Evolutionary conservation across 2,888 invertebrate genomes (phyloP).

Genomic region (Cheilosia urbana): DNA sequence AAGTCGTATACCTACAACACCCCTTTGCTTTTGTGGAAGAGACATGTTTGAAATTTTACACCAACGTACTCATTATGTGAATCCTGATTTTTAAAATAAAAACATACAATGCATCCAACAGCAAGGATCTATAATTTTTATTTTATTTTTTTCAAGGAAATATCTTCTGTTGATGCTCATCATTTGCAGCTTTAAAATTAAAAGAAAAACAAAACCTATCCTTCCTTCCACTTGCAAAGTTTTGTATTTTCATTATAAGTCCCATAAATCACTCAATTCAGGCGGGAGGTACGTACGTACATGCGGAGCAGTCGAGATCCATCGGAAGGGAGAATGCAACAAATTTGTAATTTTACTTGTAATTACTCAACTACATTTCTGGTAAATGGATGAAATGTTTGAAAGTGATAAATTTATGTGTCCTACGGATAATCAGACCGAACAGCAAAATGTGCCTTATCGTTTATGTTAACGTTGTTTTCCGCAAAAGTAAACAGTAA

Average conservation of each 20-base stretch:
- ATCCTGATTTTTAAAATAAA: background rate
- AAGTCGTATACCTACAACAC: background rate
- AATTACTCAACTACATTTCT: constrained; percentile 61
- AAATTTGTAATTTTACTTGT: constrained; percentile 61
- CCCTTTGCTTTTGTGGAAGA: constrained; percentile 30
- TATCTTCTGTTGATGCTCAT: background rate
- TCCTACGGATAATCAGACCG: constrained; percentile 42
- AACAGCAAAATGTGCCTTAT: constrained; percentile 30
- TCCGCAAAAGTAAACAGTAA: constrained; percentile 1
- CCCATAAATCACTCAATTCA: constrained; percentile 53
- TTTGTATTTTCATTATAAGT: constrained; percentile 40
- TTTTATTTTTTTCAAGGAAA: background rate
- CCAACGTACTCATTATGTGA: constrained; percentile 13
- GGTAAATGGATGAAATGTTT: constrained; percentile 46
- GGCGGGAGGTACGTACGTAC: constrained; percentile 16
- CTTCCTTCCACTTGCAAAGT: background rate
- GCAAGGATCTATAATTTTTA: background rate
- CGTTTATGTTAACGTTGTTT: constrained; percentile 5
- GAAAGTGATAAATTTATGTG: constrained; percentile 61
- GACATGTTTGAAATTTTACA: constrained; percentile 34
- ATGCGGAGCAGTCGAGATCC: constrained; percentile 1
- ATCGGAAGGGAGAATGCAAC: constrained; percentile 26
- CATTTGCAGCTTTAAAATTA: constrained; percentile 13
- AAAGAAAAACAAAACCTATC: constrained; percentile 4
- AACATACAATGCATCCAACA: background rate